Conservation (phyloP, 2,888 invertebrate genomes). For the Eupithecia tripunctaria region DNA sequence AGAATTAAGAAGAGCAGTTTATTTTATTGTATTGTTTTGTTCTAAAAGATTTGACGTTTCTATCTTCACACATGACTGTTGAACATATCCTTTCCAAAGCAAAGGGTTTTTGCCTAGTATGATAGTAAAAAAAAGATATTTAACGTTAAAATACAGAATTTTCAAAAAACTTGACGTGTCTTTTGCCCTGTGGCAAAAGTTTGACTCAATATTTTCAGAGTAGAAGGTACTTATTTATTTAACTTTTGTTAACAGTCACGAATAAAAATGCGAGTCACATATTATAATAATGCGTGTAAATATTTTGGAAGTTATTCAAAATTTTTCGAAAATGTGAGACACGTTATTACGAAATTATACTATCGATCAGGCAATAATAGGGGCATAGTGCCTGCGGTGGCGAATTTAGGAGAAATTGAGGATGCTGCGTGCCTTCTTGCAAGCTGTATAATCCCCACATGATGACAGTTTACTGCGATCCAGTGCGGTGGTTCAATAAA, state of each 20-base stretch:
- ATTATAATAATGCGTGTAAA: constrained; percentile 37
- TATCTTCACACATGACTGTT: too few species aligned
- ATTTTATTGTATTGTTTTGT: too few species aligned
- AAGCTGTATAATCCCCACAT: constrained; percentile 68
- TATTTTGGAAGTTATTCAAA: constrained; percentile 44
- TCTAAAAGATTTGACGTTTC: too few species aligned
- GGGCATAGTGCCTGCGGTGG: constrained; percentile 73
- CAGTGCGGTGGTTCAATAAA: background rate
- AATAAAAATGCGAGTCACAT: constrained; percentile 14
- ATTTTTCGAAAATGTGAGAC: constrained; percentile 62
- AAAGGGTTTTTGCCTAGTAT: too few species aligned
- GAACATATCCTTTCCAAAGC: too few species aligned
- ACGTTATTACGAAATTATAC: constrained; percentile 77
- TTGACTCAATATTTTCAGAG: background rate
- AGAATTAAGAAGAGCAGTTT: background rate
- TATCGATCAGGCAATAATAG: constrained; percentile 80
- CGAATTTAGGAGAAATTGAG: constrained; percentile 81
- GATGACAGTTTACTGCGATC: background rate
- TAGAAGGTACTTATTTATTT: background rate
- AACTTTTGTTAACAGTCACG: background rate
- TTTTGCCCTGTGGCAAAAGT: too few species aligned
- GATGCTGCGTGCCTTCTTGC: constrained; percentile 74
- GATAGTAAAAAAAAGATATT: too few species aligned
- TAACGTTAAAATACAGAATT: too few species aligned
- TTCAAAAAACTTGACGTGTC: too few species aligned